These are phyloP conservation scores for Meganola albula DNA, from an alignment of 2,888 invertebrate species.

Conservation along the genomic window DNA sequence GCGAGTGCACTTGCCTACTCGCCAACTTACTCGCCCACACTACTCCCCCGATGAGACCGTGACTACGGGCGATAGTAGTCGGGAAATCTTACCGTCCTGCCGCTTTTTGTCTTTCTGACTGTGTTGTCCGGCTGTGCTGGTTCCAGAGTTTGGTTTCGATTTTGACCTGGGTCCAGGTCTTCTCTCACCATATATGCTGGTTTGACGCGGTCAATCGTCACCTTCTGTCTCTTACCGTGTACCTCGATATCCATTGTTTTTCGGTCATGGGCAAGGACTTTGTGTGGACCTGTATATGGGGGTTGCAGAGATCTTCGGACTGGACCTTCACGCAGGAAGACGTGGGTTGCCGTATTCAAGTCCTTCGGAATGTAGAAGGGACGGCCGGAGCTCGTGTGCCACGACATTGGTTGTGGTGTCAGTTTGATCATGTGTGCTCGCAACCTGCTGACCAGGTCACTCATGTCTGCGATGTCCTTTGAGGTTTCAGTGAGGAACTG, in stretches of 20 bases:
- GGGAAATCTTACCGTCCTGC: too few relatives aligned
- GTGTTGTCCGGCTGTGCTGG: too few relatives aligned
- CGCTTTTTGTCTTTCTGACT: too few relatives aligned
- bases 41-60: too few relatives aligned
- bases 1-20: too few relatives aligned
- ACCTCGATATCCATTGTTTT: slow-evolving; percentile 1
- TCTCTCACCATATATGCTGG: too few relatives aligned
- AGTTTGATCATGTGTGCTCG: slow-evolving; percentile 1
- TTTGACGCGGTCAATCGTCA: too few relatives aligned
- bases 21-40: too few relatives aligned
- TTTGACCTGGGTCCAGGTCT: too few relatives aligned
- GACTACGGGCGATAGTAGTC: too few relatives aligned
- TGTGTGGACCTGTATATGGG: slow-evolving; percentile 6
- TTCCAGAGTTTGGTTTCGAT: too few relatives aligned
- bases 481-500: not conserved
- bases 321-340: slow-evolving; percentile 23
- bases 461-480: not conserved
- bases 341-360: slow-evolving; percentile 12
- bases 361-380: slow-evolving; percentile 18
- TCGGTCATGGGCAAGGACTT: not conserved
- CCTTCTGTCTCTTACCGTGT: not conserved
- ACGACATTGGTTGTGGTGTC: slow-evolving; percentile 3
- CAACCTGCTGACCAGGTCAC: not conserved
- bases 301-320: slow-evolving; percentile 12
- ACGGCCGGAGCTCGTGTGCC: slow-evolving; percentile 6